Evolutionary conservation across 2,797 vertebrate species (phyloP).

Genomic region (Sebastiscus tertius): DNA sequence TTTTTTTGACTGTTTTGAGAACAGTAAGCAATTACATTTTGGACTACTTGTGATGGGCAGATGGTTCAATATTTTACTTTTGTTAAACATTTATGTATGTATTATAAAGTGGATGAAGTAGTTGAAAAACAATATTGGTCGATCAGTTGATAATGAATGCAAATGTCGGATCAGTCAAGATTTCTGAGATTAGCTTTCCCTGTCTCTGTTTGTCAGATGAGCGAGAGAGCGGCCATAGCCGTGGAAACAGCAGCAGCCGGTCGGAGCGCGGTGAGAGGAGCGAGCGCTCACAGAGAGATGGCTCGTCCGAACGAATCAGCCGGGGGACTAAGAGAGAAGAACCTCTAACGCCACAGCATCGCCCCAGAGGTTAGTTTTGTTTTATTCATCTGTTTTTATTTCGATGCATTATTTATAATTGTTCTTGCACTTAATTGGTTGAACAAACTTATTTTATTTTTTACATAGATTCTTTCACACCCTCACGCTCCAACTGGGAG

Average conservation of each 20-base stretch:
- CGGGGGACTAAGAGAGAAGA: conserved; percentile 86
- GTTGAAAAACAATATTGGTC: background rate
- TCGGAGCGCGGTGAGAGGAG: conserved; percentile 83
- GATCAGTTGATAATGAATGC: background rate
- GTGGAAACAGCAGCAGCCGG: conserved; percentile 75
- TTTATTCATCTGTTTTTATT: background rate
- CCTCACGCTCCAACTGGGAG: conserved; percentile 96
- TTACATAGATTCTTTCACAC: conserved; percentile 89
- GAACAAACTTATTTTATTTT: background rate
- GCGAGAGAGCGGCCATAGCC: conserved; percentile 82
- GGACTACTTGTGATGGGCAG: background rate
- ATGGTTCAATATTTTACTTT: background rate
- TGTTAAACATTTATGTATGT: background rate
- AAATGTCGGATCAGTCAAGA: background rate
- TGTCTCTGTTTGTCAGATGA: conserved; percentile 80
- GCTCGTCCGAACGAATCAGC: conserved; percentile 88
- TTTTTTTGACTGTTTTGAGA: background rate
- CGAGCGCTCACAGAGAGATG: conserved; percentile 84
- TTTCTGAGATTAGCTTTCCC: background rate
- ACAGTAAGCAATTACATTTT: background rate
- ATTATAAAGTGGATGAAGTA: background rate
- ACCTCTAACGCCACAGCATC: conserved; percentile 88
- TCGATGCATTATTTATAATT: background rate
- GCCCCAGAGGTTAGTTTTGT: conserved; percentile 88
- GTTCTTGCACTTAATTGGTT: background rate